Base-by-base conservation (phyloP, 2,797 vertebrate species). In the Hirundo rustica region DNA sequence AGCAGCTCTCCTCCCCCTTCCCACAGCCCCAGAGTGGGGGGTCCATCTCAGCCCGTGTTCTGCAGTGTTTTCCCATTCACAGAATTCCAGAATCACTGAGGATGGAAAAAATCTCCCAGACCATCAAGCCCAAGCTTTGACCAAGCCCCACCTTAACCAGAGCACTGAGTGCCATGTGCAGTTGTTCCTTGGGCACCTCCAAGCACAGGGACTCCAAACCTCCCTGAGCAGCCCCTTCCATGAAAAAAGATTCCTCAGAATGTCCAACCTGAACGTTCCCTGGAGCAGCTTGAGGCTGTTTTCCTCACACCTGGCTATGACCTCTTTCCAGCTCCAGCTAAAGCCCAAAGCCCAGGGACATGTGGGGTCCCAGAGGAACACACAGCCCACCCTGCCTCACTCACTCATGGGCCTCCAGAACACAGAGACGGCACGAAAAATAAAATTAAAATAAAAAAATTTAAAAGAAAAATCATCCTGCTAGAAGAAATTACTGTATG, bases 401-500 rank as follows among this genome's bases (percentile, higher is more conserved):
- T 40, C 7, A 3, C 71, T 19, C 60, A 5, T 30, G 3, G 0
- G 55, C 84, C 66, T 74, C 70, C 25, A 30, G 48, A 90, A 44
- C 72, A 23, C 65, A 51, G 62, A 71, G 51, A 64, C 91, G 58
- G 21, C 10, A 10, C 38, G n/a, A 78, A 42, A 42, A 60, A 65
- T 38, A 38, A 38, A 38, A 38, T 38, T 42, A 21, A 6, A 36
- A 50, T 42, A 19, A 36, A 74, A 27, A 16, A 16, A n/a, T n/a
- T n/a, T n/a, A 71, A 60, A 22, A 6, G 25, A 45, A 40, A 19
- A 40, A 76, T n/a, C 73, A 61, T 70, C 75, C 89, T 15, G 20
- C 66, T 51, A 77, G 65, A 71, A 92, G 82, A 93, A 95, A 93
- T 94, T 51, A 93, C 54, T 55, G 82, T 26, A 34, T 70, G 93